Percentiles rank a stretch among this genome's conserved stretches.
Conservation (phyloP, 2,113 vertebrate species). For the Carollia perspicillata region DNA sequence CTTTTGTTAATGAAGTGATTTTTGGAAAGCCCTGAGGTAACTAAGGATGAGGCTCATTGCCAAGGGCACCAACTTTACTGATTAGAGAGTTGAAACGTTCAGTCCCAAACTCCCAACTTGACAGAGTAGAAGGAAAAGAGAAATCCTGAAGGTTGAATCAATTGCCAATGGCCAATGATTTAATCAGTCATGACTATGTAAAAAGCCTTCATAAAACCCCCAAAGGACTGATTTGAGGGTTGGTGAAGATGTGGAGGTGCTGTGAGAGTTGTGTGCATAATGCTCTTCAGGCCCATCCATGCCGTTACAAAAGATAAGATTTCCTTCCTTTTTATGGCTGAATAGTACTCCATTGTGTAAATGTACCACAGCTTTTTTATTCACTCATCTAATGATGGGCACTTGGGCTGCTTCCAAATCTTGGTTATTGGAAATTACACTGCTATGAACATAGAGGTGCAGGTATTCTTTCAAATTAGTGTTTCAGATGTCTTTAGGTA, state of each 20-base stretch:
- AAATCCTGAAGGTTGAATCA: not conserved
- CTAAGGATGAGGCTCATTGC: not conserved
- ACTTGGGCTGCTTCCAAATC: too few relatives aligned
- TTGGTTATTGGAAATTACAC: too few relatives aligned
- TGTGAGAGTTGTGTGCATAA: not conserved
- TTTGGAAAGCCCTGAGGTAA: not conserved
- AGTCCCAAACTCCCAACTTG: not conserved
- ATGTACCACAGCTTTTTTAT: too few relatives aligned
- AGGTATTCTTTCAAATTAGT: too few relatives aligned
- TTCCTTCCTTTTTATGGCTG: too few relatives aligned
- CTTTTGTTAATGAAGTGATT: not conserved
- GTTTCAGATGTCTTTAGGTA: too few relatives aligned
- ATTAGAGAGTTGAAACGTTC: not conserved
- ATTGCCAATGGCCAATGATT: not conserved
- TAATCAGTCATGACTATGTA: not conserved
- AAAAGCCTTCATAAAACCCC: not conserved
- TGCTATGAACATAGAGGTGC: too few relatives aligned
- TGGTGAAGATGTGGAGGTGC: not conserved
- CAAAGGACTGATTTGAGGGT: not conserved
- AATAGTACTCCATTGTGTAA: too few relatives aligned
- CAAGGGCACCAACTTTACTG: not conserved
- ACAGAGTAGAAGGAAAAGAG: not conserved
- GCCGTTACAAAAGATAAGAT: too few relatives aligned
- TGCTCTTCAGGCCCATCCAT: too few relatives aligned
- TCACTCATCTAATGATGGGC: too few relatives aligned